phyloP scores from a whole-genome alignment of 2,113 vertebrate species.

The Pseudolaguvia tuberculata region DNA sequence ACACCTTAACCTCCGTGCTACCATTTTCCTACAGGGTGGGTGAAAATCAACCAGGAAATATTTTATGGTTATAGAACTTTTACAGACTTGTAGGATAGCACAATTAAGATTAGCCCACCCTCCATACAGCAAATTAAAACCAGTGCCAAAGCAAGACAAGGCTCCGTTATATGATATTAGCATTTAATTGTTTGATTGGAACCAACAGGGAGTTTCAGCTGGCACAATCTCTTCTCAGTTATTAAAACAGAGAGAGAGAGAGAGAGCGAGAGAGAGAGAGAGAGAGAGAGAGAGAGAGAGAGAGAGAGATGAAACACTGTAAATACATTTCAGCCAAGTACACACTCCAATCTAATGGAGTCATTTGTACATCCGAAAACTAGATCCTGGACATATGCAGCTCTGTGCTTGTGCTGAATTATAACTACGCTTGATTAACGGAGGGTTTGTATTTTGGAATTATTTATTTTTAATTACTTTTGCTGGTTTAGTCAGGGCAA shows the following conservation, averaged over 20 bases:
- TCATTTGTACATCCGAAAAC: conserved; percentile 40
- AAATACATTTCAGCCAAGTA: conserved; percentile 24
- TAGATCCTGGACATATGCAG: conserved; percentile 38
- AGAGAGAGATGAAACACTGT: conserved; percentile 27
- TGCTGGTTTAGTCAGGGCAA: not conserved
- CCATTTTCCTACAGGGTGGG: no score
- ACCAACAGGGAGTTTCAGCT: conserved; percentile 31
- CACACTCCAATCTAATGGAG: conserved; percentile 39
- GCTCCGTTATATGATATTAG: conserved; percentile 27
- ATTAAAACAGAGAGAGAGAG: conserved; percentile 36
- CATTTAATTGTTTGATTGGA: conserved; percentile 42
- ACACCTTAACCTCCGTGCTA: no score
- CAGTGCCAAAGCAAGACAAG: no score
- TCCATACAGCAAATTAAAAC: no score
- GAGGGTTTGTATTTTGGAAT: conserved; percentile 8
- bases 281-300: conserved; percentile 32
- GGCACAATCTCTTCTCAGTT: conserved; percentile 30
- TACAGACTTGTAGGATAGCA: no score
- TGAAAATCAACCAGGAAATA: no score
- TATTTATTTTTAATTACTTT: not conserved
- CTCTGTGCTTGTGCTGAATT: conserved; percentile 20
- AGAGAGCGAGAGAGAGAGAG: conserved; percentile 32
- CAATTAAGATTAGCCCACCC: no score
- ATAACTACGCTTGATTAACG: not conserved
- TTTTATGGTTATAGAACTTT: no score